Evolutionary conservation across 2,113 vertebrate genomes (phyloP).

Genomic region (Columbina picui): DNA sequence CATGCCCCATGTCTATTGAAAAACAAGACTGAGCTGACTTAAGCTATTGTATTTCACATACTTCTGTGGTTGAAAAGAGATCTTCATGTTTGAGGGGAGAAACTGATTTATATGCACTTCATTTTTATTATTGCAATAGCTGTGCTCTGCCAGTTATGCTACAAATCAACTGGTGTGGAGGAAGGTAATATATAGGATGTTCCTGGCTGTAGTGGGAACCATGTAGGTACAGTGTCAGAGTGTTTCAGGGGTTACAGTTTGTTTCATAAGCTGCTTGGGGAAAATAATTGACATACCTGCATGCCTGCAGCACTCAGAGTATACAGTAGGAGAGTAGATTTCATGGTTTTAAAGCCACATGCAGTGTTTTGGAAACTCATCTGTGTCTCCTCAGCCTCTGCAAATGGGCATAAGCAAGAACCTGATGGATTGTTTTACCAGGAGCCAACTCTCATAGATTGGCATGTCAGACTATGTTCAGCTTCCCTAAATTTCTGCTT

Average conservation of each 20-base stretch:
- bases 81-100: background rate
- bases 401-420: background rate
- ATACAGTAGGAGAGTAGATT: background rate
- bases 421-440: background rate
- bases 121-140: background rate
- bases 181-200: background rate
- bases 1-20: rapidly evolving
- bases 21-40: background rate
- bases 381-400: background rate
- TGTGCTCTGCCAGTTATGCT: background rate
- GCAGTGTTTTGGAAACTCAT: slow-evolving; percentile 1
- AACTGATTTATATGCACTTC: background rate
- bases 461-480: background rate
- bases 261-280: background rate
- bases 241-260: background rate
- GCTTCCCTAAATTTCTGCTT: background rate
- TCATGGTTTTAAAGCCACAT: background rate
- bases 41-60: background rate
- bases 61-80: background rate
- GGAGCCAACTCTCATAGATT: background rate
- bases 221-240: background rate
- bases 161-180: background rate
- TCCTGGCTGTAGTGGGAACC: background rate
- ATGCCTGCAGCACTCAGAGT: background rate
- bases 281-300: background rate